These are phyloP conservation scores for Poecilia gillii DNA, from an alignment of 2,797 vertebrate genomes.

Conservation along the genomic window DNA sequence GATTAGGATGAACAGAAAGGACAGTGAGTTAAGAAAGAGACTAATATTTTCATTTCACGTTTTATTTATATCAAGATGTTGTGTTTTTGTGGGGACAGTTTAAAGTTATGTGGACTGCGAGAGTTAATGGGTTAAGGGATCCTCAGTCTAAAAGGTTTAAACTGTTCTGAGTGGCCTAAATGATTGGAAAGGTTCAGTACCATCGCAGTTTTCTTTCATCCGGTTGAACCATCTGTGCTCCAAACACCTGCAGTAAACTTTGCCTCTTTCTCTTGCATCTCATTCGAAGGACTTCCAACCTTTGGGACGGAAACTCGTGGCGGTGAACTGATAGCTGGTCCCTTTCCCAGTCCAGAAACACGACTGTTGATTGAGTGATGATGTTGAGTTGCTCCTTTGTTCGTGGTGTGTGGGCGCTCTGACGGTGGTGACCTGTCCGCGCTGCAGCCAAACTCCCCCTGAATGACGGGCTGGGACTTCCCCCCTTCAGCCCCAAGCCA, in stretches of 20 bases:
- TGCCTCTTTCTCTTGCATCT: neutral
- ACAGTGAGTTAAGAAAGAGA: too few relatives aligned
- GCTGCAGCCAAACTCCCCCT: neutral
- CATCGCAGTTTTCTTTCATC: neutral
- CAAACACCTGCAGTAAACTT: neutral
- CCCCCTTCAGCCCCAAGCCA: neutral
- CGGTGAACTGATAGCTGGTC: neutral
- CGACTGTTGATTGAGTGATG: neutral
- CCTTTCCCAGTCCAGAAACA: neutral
- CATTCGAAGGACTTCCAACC: neutral
- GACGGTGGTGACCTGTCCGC: neutral
- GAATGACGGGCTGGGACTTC: neutral
- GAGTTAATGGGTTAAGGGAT: too few relatives aligned
- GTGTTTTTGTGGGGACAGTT: too few relatives aligned
- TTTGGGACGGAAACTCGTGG: neutral
- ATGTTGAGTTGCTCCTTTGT: neutral
- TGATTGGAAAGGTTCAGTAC: too few relatives aligned
- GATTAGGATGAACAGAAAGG: too few relatives aligned
- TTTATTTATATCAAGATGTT: too few relatives aligned
- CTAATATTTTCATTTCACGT: too few relatives aligned
- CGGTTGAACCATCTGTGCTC: neutral
- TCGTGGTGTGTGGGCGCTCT: neutral
- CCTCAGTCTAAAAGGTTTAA: too few relatives aligned
- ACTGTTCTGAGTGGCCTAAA: neutral
- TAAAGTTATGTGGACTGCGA: too few relatives aligned